Evolutionary conservation across 2,888 invertebrate species (phyloP).

Genomic region (Liodrosophila aerea): DNA sequence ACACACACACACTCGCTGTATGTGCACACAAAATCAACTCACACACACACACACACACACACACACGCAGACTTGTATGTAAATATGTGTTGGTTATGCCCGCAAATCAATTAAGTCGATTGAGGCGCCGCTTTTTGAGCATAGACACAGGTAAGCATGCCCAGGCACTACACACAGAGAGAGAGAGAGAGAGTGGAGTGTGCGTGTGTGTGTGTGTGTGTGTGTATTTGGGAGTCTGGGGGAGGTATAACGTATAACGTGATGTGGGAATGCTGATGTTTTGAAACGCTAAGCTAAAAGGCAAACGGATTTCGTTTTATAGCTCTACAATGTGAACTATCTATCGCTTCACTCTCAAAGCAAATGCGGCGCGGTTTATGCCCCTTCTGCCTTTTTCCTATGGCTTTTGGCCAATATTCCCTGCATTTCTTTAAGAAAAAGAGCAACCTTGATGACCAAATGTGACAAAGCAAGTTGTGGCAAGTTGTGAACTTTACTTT

Average conservation of each 20-base stretch:
- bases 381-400: too few species aligned
- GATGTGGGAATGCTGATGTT: constrained; percentile 5
- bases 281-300: constrained; percentile 36
- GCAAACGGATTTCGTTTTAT: constrained; percentile 33
- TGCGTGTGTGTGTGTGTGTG: too few species aligned
- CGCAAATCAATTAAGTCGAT: constrained; percentile 81
- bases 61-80: constrained; percentile 28
- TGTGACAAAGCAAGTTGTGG: too few species aligned
- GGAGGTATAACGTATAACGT: not conserved
- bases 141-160: constrained; percentile 19
- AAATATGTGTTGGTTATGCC: constrained; percentile 76
- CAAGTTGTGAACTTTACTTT: too few species aligned
- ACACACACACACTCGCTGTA: constrained; percentile 14
- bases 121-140: constrained; percentile 62
- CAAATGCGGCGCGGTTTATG: constrained; percentile 23
- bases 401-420: too few species aligned
- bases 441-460: too few species aligned
- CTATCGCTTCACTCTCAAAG: constrained; percentile 19
- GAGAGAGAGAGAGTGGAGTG: not conserved
- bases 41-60: constrained; percentile 38
- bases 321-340: constrained; percentile 2
- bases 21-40: constrained; percentile 63
- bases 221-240: too few species aligned
- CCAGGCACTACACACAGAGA: too few species aligned
- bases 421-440: too few species aligned